Base-by-base conservation (phyloP, 2,113 vertebrate genomes). In the Hypomesus transpacificus region DNA sequence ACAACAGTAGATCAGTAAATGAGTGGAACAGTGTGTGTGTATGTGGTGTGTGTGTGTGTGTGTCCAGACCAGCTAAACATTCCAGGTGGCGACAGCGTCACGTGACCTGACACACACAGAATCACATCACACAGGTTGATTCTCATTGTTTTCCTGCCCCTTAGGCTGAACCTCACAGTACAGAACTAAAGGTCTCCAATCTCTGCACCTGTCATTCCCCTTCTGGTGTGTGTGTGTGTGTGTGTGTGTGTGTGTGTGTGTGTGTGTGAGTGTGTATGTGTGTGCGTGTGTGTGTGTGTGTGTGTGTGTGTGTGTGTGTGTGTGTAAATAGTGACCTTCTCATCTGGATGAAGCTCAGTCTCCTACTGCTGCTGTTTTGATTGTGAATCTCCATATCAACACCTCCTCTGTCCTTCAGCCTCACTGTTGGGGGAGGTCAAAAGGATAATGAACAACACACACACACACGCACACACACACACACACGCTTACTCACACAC, bases 381-480 rank as follows among this genome's bases (percentile, higher is more conserved):
- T n/a, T 59, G n/a, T 59, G 57, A 11, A 21, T 59, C n/a, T 59
- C 21, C n/a, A 62, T 17, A 62, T 14, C 31, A 26, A 62, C 26
- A 62, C 24, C 11, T 18, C 14, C 8, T 14, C 22, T 31, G 22
- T 13, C 26, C 60, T 62, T 62, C 9, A 59, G 53, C 14, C 53
- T 56, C 17, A n/a, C 5, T 16, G 53, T 3, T n/a, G 8, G 52
- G 4, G 53, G 13, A 54, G 53, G 18, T 54, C 7, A 18, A 18
- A 8, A 18, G 54, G n/a, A 56, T 18, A 20, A 4, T 56, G 16
- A 20, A 20, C 62, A 51, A 59, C 62, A 66, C 34, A 54, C 50
- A 61, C n/a, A 26, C 52, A 63, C 67, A 51, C 66, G 16, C 67
- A 58, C 69, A 22, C n/a, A 31, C 20, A n/a, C 58, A 62, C 60